Evolutionary conservation across 2,113 vertebrate species (phyloP).

Genomic region (Axis porcinus): DNA sequence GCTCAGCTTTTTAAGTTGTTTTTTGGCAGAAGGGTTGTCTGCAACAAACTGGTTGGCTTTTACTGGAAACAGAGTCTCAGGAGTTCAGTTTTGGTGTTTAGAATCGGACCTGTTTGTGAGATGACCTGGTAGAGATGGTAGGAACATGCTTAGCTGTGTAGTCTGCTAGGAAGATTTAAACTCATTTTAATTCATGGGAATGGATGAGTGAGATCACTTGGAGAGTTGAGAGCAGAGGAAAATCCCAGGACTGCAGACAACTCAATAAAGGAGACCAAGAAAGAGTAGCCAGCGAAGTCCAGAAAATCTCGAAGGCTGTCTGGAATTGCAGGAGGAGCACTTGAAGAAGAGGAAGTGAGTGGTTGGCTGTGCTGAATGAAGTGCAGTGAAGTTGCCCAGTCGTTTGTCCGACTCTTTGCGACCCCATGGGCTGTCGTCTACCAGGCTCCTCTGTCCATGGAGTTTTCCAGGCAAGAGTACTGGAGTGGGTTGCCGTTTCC

Average conservation of each 20-base stretch:
- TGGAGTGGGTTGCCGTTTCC: background rate
- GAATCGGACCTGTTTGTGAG: background rate
- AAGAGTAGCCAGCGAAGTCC: background rate
- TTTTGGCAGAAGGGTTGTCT: background rate
- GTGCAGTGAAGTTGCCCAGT: accelerated
- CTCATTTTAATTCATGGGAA: background rate
- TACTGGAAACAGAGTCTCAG: background rate
- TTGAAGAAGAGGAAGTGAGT: background rate
- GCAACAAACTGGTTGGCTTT: background rate
- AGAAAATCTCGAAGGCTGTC: background rate
- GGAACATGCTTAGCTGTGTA: background rate
- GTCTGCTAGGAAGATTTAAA: background rate
- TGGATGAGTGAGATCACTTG: background rate
- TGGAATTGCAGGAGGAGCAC: background rate
- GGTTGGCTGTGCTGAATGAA: background rate
- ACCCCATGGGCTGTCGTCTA: background rate
- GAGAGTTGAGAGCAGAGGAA: background rate
- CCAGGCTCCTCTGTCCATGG: background rate
- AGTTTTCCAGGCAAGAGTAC: background rate
- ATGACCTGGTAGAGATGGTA: background rate
- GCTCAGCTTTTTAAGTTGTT: background rate
- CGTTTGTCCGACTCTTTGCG: background rate
- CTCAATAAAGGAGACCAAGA: too few species aligned
- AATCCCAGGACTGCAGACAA: background rate
- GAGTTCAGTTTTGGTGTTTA: background rate